phyloP scores from a whole-genome alignment of 2,888 invertebrate genomes.

The Dicyrtomina minuta region DNA sequence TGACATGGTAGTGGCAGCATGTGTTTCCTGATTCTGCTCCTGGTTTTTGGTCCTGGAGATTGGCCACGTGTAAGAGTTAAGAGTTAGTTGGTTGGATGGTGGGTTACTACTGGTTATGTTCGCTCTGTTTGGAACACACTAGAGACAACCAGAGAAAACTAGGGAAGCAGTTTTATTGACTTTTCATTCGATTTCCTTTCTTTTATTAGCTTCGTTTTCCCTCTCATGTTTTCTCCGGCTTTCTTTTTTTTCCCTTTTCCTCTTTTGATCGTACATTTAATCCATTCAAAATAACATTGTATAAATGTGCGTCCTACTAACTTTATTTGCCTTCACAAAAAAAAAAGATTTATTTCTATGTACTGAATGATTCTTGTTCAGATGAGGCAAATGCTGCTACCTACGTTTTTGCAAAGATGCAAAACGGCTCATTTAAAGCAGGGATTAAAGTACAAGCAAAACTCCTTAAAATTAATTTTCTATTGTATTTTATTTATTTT shows the following conservation, averaged over 20 bases:
- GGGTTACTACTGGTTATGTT: not conserved
- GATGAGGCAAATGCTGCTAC: no score
- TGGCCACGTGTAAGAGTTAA: no score
- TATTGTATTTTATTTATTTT: no score
- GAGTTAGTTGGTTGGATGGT: no score
- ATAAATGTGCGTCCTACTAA: constrained; percentile 7
- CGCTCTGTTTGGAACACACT: not conserved
- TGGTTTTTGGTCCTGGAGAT: no score
- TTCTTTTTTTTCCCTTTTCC: constrained; percentile 12
- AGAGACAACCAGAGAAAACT: not conserved
- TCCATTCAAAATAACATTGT: constrained; percentile 17
- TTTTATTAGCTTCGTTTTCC: constrained; percentile 22
- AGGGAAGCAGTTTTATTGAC: constrained; percentile 28
- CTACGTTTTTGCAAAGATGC: no score
- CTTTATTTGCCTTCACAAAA: constrained; percentile 23
- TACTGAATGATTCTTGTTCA: constrained; percentile 1
- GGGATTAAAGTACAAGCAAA: no score
- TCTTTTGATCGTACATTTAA: constrained; percentile 8
- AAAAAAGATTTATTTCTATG: constrained; percentile 13
- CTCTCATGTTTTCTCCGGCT: constrained; percentile 9
- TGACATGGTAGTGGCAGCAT: no score
- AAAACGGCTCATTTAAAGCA: no score
- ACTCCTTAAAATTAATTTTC: no score
- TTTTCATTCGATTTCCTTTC: constrained; percentile 29
- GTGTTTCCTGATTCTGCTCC: no score